phyloP scores from a whole-genome alignment of 2,113 vertebrate genomes.

The Grammomys dolichurus region DNA sequence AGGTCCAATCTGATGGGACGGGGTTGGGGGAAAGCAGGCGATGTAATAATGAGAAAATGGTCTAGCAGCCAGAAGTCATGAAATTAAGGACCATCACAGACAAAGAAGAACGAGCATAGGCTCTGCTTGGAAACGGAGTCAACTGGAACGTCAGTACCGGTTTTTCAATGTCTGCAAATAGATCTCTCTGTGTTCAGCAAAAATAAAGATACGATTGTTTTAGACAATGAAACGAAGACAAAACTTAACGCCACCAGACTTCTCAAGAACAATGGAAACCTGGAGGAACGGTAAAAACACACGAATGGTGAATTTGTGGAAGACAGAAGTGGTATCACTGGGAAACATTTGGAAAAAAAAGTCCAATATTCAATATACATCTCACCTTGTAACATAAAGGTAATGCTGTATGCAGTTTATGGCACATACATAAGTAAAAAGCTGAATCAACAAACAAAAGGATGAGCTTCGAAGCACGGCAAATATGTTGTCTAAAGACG shows the following conservation, averaged over 20 bases:
- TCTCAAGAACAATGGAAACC: background rate
- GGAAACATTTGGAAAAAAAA: conserved; percentile 24
- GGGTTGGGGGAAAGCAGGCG: background rate
- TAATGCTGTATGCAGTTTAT: background rate
- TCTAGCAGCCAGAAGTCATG: background rate
- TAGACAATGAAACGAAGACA: background rate
- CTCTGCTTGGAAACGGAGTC: conserved; percentile 12
- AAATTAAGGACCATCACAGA: background rate
- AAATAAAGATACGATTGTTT: background rate
- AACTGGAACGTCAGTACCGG: background rate
- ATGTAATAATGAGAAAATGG: background rate
- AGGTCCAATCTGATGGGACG: background rate
- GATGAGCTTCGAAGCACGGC: background rate
- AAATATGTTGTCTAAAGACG: background rate
- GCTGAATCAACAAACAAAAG: background rate
- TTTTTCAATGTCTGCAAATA: background rate
- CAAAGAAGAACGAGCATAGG: background rate
- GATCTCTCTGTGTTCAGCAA: background rate
- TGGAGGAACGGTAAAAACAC: background rate
- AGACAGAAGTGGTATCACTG: background rate
- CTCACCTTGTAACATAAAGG: background rate
- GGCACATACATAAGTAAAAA: background rate
- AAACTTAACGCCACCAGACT: background rate
- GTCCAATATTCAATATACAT: background rate
- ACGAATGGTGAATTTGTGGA: background rate